Evolutionary conservation across 2,797 vertebrate species (phyloP), one percentile per base, ranked within the genome.

Genomic region (Sebastes kiyomatsui): DNA sequence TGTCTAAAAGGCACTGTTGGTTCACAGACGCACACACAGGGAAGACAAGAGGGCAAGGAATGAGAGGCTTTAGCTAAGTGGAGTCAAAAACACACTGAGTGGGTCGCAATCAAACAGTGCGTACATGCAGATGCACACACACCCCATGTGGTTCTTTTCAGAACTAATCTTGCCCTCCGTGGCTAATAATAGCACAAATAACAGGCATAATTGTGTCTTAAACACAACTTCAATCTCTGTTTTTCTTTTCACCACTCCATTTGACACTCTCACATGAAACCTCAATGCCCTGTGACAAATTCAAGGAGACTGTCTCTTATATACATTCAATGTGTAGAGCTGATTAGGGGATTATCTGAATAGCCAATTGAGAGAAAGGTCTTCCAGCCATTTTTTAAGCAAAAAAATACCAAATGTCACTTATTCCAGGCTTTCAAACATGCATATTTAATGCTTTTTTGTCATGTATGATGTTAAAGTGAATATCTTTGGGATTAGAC

Each of bases 1-100:
- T 28, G 56, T 84, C 81, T 78, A 65, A 82, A 72, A 87, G 69
- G 28, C 56, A 18, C 59, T 55, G 71, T 38, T 74, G 25, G 46
- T 82, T 79, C 55, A 46, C 32, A 49, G 7, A 61, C 33, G 32
- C 28, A 58, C 71, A 75, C 55, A 67, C n/a, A 27, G 20, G 10
- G 35, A 64, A 73, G 58, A 67, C 67, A 66, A 18, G 46, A 68
- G 64, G 79, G 68, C 67, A 75, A 28, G 52, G 55, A 74, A 76
- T 30, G 28, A 66, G 72, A 68, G 62, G 54, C 49, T 49, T 10
- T 3, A 32, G 54, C 52, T 74, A 61, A 83, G 67, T 68, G 52
- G 25, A 67, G 67, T 66, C 28, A 80, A 49, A 74, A 72, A 72
- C 62, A 30, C 11, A 62, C 16, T 4, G 35, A 55, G 62, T 20